phyloP scores from a whole-genome alignment of 2,888 invertebrate species.

The Leptura quadrifasciata region DNA sequence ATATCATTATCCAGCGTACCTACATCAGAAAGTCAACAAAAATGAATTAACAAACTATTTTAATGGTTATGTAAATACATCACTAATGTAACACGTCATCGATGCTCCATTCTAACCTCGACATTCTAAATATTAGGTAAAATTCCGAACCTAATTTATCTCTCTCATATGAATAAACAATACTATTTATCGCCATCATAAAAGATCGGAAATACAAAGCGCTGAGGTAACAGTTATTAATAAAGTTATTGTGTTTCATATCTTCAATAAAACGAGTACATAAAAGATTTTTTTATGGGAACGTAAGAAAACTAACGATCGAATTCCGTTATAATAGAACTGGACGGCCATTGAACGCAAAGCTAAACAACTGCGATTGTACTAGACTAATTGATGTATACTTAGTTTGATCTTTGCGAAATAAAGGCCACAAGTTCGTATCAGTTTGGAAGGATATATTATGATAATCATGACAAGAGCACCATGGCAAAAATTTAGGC shows the following conservation, averaged over 20 bases:
- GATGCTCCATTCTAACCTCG: not conserved
- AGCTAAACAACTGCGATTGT: too few species aligned
- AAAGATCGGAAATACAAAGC: not conserved
- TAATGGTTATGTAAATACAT: constrained; percentile 1
- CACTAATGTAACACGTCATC: constrained; percentile 6
- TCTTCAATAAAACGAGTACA: not conserved
- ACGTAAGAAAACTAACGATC: too few species aligned
- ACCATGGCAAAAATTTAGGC: too few species aligned
- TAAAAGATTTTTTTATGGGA: not conserved
- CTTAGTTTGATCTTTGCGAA: too few species aligned
- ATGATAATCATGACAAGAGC: too few species aligned
- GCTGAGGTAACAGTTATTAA: not conserved
- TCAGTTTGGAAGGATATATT: too few species aligned
- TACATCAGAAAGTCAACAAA: not conserved
- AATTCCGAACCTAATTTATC: constrained; percentile 2
- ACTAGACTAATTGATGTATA: too few species aligned
- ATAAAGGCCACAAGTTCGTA: too few species aligned
- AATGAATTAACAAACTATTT: not conserved
- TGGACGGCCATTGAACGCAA: too few species aligned
- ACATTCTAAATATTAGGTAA: constrained; percentile 6
- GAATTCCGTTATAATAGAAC: too few species aligned
- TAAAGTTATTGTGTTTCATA: not conserved
- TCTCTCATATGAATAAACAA: not conserved
- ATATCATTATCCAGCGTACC: not conserved
- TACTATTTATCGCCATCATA: not conserved